Percentiles rank a stretch among this genome's conserved stretches.
Evolutionary conservation across 2,113 vertebrate genomes (phyloP).

Genomic region (Aldabrachelys gigantea): DNA sequence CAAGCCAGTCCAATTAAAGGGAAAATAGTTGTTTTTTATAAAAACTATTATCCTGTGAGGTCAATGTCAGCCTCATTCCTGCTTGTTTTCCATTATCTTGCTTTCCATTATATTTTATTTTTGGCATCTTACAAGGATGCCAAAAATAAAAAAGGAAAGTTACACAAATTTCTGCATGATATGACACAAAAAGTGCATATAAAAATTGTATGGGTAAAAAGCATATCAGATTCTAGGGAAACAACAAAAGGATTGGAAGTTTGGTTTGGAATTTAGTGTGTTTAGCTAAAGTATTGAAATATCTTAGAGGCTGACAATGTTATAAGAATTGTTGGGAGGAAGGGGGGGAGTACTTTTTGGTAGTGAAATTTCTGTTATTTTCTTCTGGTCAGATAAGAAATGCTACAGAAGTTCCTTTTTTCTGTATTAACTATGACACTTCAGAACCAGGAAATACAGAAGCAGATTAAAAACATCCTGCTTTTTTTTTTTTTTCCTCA

Average conservation of each 20-base stretch:
- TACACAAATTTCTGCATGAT: neutral
- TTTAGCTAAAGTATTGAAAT: too few species aligned
- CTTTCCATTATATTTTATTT: neutral
- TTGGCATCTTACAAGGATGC: neutral
- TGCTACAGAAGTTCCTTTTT: neutral
- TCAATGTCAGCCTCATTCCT: neutral
- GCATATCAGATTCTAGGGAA: neutral
- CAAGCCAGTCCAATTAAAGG: neutral
- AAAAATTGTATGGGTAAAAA: neutral
- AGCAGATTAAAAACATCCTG: accelerated
- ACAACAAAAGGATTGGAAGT: too few species aligned
- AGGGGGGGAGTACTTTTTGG: neutral
- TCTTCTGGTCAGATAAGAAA: neutral
- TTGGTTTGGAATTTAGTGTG: too few species aligned
- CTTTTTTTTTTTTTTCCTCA: neutral
- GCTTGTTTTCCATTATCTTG: neutral
- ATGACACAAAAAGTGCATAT: neutral
- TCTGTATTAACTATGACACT: neutral
- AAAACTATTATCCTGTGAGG: neutral
- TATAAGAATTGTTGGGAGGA: neutral
- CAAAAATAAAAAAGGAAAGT: neutral
- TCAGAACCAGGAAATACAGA: neutral
- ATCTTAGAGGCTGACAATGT: neutral
- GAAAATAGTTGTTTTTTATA: neutral
- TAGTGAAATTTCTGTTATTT: neutral